phyloP scores from a whole-genome alignment of 1,140 invertebrate genomes.

The Thaumatotibia leucotreta region DNA sequence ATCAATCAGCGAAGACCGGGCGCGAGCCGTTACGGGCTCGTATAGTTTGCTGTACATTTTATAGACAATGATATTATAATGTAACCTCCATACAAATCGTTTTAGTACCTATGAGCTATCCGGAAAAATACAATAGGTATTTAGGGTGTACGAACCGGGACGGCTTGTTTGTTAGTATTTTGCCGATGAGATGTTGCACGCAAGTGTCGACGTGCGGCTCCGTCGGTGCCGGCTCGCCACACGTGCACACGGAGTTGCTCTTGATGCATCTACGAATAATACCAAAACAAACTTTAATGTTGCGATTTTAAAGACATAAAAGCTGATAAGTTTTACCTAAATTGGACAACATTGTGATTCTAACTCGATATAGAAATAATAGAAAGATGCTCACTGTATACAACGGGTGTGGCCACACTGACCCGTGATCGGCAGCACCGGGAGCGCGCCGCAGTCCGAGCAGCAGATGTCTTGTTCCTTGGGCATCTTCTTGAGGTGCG shows the following conservation, averaged over 20 bases:
- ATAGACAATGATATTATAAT: too few relatives aligned
- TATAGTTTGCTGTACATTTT: too few relatives aligned
- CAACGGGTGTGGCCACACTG: slow-evolving; percentile 53
- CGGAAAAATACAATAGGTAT: too few relatives aligned
- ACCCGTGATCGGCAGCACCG: slow-evolving; percentile 40
- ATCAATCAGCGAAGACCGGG: too few relatives aligned
- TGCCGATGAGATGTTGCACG: slow-evolving; percentile 36
- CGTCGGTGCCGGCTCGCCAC: slow-evolving; percentile 27
- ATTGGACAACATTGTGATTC: too few relatives aligned
- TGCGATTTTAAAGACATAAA: too few relatives aligned
- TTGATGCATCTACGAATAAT: slow-evolving; percentile 35
- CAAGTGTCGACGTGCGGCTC: slow-evolving; percentile 33
- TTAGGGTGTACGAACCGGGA: slow-evolving; percentile 17
- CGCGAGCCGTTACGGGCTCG: too few relatives aligned
- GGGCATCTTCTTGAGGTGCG: slow-evolving; percentile 30
- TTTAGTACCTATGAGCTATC: too few relatives aligned
- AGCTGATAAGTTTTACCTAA: too few relatives aligned
- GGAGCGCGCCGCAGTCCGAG: slow-evolving; percentile 35
- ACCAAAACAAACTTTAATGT: too few relatives aligned
- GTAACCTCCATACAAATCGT: too few relatives aligned
- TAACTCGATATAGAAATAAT: background rate
- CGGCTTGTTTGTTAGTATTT: slow-evolving; percentile 25
- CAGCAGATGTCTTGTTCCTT: slow-evolving; percentile 33
- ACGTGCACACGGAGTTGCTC: slow-evolving; percentile 31
- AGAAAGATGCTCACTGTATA: slow-evolving; percentile 30